A percentile compares a stretch with the other conserved stretches of the same genome.
These are phyloP conservation scores for Salvelinus fontinalis DNA, from an alignment of 2,113 vertebrate genomes.

Conservation along the genomic window DNA sequence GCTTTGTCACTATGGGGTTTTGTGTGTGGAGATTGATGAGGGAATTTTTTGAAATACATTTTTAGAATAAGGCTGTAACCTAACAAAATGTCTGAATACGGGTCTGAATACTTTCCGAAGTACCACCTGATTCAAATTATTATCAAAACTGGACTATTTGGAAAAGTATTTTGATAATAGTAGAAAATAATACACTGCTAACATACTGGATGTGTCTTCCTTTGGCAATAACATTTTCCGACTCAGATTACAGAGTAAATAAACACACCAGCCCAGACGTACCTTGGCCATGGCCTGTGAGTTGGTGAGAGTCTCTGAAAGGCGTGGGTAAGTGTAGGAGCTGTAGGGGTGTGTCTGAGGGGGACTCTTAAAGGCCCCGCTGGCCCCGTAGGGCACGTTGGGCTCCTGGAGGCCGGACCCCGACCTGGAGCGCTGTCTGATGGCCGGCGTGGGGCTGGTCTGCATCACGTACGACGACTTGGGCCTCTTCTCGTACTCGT, in stretches of 20 bases:
- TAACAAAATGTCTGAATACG: no score
- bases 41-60: no score
- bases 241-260: no score
- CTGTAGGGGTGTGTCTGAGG: conserved; percentile 90
- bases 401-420: conserved; percentile 96
- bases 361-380: conserved; percentile 84
- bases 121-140: no score
- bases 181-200: neutral
- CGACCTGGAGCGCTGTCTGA: conserved; percentile 91
- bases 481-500: conserved; percentile 90
- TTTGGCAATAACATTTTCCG: no score
- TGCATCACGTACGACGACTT: conserved; percentile 92
- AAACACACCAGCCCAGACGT: conserved; percentile 33
- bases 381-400: conserved; percentile 82
- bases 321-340: conserved; percentile 96
- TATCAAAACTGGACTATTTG: no score
- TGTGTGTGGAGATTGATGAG: no score
- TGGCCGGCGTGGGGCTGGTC: conserved; percentile 88
- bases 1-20: no score
- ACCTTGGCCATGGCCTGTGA: conserved; percentile 89
- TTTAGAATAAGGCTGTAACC: no score
- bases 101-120: no score
- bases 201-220: conserved; percentile 16
- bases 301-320: conserved; percentile 83
- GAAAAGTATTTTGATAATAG: no score